phyloP scores from a whole-genome alignment of 2,113 vertebrate species.

The Lagopus leucura region DNA sequence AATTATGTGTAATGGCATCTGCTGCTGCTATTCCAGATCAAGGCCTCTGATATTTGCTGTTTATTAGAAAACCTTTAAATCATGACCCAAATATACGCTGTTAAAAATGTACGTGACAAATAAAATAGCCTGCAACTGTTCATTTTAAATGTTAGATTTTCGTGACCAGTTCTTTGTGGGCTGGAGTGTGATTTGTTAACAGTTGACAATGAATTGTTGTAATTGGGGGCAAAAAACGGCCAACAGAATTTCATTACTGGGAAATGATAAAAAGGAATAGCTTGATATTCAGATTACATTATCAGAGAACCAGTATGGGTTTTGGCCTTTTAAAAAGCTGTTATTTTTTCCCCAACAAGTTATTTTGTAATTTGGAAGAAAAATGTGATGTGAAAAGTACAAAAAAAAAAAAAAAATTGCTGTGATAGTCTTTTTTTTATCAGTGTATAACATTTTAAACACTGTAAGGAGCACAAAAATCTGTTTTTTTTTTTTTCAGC shows the following conservation, averaged over 20 bases:
- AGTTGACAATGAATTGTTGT: background rate
- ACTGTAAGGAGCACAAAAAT: background rate
- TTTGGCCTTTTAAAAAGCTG: background rate
- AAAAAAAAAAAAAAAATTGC: background rate
- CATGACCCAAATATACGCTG: background rate
- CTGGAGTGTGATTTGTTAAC: background rate
- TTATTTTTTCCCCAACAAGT: fast-evolving
- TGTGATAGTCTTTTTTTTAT: background rate
- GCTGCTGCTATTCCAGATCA: slow-evolving; percentile 19
- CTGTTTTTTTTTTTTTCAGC: background rate
- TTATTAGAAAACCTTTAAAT: slow-evolving; percentile 35
- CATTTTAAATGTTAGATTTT: background rate
- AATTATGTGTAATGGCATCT: slow-evolving; percentile 40
- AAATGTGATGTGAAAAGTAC: background rate
- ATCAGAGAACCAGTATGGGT: background rate
- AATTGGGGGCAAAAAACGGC: background rate
- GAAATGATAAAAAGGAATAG: background rate
- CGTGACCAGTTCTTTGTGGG: background rate
- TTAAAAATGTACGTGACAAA: slow-evolving; percentile 17
- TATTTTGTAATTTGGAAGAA: background rate
- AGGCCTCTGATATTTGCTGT: slow-evolving; percentile 21
- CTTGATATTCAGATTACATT: background rate
- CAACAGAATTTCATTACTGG: background rate
- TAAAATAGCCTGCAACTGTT: background rate
- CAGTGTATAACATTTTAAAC: background rate